Evolutionary conservation across 2,888 invertebrate species (phyloP).

Genomic region (Drosophila kuntzei): DNA sequence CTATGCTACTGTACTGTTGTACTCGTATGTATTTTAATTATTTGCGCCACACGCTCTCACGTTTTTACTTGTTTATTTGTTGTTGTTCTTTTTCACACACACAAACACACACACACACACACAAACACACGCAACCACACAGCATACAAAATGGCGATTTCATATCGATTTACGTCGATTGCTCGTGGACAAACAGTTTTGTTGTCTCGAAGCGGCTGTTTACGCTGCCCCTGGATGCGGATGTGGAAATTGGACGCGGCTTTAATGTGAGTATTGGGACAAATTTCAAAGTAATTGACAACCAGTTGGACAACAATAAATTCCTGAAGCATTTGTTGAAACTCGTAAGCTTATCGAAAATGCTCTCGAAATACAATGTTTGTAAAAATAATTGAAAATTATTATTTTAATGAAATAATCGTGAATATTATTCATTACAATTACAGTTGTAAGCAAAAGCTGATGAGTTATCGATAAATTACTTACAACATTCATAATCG

Average conservation of each 20-base stretch:
- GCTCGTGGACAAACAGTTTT: slow-evolving; percentile 85
- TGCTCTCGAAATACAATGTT: background rate
- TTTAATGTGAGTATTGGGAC: slow-evolving; percentile 84
- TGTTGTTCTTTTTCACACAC: slow-evolving; percentile 33
- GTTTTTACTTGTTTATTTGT: slow-evolving; percentile 27
- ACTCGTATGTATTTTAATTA: slow-evolving; percentile 66
- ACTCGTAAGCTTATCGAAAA: background rate
- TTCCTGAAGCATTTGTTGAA: background rate
- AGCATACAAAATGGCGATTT: slow-evolving; percentile 86
- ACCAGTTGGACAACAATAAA: slow-evolving; percentile 1
- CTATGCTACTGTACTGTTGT: slow-evolving; percentile 47
- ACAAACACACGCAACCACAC: slow-evolving; percentile 14
- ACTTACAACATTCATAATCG: background rate
- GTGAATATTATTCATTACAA: no score
- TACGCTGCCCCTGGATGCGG: slow-evolving; percentile 83
- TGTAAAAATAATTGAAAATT: no score
- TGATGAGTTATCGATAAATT: background rate
- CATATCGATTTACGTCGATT: slow-evolving; percentile 85
- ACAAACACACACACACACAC: slow-evolving; percentile 11
- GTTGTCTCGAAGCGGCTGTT: slow-evolving; percentile 85
- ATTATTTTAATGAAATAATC: no score
- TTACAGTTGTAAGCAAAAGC: no score
- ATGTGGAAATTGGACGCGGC: slow-evolving; percentile 85
- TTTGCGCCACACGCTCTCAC: slow-evolving; percentile 54
- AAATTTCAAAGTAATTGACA: slow-evolving; percentile 49